Base-by-base conservation (phyloP, 53 echinoderm and acorn worm genomes). In the Stichopus horrens region DNA sequence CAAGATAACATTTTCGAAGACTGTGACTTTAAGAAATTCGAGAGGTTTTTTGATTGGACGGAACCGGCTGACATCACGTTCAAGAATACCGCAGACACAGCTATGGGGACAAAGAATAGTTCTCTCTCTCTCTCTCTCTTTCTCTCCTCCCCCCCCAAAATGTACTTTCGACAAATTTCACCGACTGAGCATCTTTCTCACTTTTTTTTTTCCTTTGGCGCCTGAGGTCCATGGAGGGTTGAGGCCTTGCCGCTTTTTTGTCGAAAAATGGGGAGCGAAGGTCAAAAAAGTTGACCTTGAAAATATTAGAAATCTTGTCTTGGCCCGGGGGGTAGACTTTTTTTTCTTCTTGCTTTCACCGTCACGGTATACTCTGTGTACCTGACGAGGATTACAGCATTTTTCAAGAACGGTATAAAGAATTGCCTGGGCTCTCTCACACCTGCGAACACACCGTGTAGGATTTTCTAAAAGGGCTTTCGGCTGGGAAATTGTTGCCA, bases 301-400 rank as follows among this genome's bases (percentile, higher is more conserved):
- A 85, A 85, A 85, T 85, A 85, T 85, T 67, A 85, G 85, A 51
- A 85, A 85, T 66, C 85, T 66, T 85, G 67, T 67, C 18, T 16
- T 58, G 52, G 65, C 85, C 85, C 21, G 65, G 67, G 85, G 85
- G 85, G 0, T 20, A 54, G 21, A 21, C 55, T 18, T 71, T 71
- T 71, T 71, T 37, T 71, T 21, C 10, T 63, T 63, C 63, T 63
- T 16, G 10, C 9, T 63, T 16, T 16, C 75, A 20, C 75, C 67
- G 85, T 85, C 85, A 85, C 66, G 65, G 85, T 67, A 52, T 59
- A 56, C 81, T 81, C 19, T 81, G 58, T 81, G 81, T 81, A 57
- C 57, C 57, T 58, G 81, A 58, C 57, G 57, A 52, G 81, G 81
- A 81, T 81, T 81, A 81, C 85, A 85, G 67, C 85, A 67, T 37